These are phyloP conservation scores for Drosophila falleni DNA, from an alignment of 2,888 invertebrate species.

Conservation along the genomic window DNA sequence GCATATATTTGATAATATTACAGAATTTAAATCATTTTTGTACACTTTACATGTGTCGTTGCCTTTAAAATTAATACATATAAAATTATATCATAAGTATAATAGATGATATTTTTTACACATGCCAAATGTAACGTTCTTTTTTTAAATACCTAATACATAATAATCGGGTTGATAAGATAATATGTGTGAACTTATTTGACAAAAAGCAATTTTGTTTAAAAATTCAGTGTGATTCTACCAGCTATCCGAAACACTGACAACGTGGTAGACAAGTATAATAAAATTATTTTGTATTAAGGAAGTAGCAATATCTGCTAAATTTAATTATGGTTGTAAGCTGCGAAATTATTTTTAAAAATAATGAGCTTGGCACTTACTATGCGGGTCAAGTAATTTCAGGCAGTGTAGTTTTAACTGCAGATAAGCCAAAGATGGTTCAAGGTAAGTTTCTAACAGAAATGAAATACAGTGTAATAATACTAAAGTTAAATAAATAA, in stretches of 20 bases:
- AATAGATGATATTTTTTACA: slow-evolving; percentile 24
- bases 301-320: neutral
- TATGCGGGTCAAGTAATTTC: slow-evolving; percentile 82
- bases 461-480: neutral
- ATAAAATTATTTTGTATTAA: neutral
- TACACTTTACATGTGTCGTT: neutral
- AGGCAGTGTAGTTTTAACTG: slow-evolving; percentile 65
- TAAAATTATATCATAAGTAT: slow-evolving; percentile 1
- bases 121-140: slow-evolving; percentile 26
- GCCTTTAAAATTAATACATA: neutral
- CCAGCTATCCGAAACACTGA: slow-evolving; percentile 27
- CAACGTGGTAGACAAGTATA: slow-evolving; percentile 18
- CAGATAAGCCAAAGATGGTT: slow-evolving; percentile 66
- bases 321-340: slow-evolving; percentile 65
- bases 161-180: slow-evolving; percentile 59
- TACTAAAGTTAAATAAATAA: neutral
- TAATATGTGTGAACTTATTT: slow-evolving; percentile 39
- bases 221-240: slow-evolving; percentile 41
- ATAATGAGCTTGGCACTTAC: slow-evolving; percentile 78
- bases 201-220: slow-evolving; percentile 20
- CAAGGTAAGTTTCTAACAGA: slow-evolving; percentile 51
- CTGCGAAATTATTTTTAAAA: slow-evolving; percentile 80
- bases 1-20: neutral
- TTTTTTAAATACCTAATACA: slow-evolving; percentile 42
- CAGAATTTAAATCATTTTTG: too few relatives aligned